These are phyloP conservation scores for Drosophila colorata DNA, from an alignment of 2,888 invertebrate genomes.

Conservation along the genomic window DNA sequence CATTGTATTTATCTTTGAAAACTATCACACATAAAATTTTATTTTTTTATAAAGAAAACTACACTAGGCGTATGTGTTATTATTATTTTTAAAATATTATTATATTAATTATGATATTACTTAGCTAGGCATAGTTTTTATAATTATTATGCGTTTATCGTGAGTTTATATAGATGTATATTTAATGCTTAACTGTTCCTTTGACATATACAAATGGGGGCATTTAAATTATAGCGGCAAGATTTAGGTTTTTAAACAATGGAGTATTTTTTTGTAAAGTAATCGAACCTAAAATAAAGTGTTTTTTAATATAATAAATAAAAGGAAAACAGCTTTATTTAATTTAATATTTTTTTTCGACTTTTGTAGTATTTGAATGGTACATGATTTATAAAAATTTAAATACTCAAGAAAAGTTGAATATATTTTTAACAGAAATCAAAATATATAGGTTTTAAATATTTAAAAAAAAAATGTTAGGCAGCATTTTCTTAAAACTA, in stretches of 20 bases:
- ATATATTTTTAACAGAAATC: too few species aligned
- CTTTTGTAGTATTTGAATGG: background rate
- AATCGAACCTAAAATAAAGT: background rate
- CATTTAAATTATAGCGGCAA: constrained; percentile 8
- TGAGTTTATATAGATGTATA: constrained; percentile 11
- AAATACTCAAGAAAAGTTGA: too few species aligned
- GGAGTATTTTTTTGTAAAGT: background rate
- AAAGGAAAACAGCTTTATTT: background rate
- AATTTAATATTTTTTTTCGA: background rate
- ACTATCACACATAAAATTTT: constrained; percentile 75
- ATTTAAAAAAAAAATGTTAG: too few species aligned
- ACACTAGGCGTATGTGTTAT: constrained; percentile 51
- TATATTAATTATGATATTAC: constrained; percentile 31
- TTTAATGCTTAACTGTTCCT: constrained; percentile 55
- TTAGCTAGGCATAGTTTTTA: constrained; percentile 23
- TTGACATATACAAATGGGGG: constrained; percentile 11
- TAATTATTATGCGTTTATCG: constrained; percentile 10
- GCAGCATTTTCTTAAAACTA: too few species aligned
- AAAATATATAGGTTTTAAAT: too few species aligned
- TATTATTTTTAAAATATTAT: constrained; percentile 10
- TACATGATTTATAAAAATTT: too few species aligned
- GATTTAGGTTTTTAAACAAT: background rate
- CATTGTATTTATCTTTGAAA: constrained; percentile 67
- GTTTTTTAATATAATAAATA: background rate
- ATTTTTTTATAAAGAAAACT: constrained; percentile 44